These are phyloP conservation scores for Oryzias dopingdopingensis DNA, from an alignment of 2,797 vertebrate genomes.

Conservation along the genomic window DNA sequence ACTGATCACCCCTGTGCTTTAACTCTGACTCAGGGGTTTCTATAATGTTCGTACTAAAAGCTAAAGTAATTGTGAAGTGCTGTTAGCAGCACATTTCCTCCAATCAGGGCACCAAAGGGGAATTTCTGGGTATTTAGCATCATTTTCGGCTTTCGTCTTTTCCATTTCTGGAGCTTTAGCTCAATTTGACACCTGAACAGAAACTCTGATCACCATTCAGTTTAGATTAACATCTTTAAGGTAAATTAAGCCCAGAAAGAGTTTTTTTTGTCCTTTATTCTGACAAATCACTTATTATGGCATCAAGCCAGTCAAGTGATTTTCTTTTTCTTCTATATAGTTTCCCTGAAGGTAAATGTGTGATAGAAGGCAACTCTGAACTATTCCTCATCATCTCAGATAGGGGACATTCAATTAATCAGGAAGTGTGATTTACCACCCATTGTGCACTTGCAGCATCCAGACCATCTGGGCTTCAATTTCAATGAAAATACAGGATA, in stretches of 20 bases:
- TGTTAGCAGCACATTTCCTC: constrained; percentile 1
- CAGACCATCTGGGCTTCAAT: constrained; percentile 9
- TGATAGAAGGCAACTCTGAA: constrained; percentile 5
- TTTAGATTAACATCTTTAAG: neutral
- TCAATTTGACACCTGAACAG: constrained; percentile 13
- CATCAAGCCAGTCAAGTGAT: neutral
- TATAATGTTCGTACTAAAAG: neutral
- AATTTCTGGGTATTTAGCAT: constrained; percentile 1
- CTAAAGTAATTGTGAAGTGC: constrained; percentile 2
- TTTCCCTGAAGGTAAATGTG: neutral
- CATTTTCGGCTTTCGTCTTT: constrained; percentile 5
- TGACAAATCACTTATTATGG: neutral
- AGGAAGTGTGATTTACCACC: constrained; percentile 34
- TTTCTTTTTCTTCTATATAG: too few relatives aligned
- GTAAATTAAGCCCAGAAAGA: neutral
- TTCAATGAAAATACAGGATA: constrained; percentile 9
- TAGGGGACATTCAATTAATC: constrained; percentile 11
- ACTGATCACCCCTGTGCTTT: neutral
- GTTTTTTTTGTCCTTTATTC: neutral
- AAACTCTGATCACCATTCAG: constrained; percentile 8
- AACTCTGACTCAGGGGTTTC: neutral
- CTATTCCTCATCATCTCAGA: too few relatives aligned
- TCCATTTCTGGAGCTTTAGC: neutral
- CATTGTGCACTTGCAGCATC: constrained; percentile 21
- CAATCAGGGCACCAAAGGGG: neutral